Evolutionary conservation across 1,140 invertebrate genomes (phyloP), one percentile per base, ranked within the genome.

Genomic region (Cyclina sinensis): DNA sequence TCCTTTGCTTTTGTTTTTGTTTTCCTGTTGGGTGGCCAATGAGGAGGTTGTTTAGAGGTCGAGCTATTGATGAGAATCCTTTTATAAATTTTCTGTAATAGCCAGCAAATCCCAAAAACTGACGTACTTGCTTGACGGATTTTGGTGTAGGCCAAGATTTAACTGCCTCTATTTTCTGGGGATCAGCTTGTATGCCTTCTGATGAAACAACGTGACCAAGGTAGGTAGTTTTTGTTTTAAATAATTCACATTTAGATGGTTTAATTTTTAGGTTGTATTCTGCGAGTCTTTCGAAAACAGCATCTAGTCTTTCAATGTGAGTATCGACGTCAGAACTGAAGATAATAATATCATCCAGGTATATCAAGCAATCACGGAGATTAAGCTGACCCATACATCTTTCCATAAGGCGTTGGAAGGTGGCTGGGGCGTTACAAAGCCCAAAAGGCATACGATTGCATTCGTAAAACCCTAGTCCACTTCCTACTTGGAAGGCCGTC

Each of bases 1-100:
- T 30, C 16, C n/a, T n/a, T n/a, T n/a, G n/a, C n/a, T 48, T 54
- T 81, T 88, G 37, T 35, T 59, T 16, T 57, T 43, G 37, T 57
- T 57, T 57, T 62, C 74, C 83, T 27, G 70, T 82, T 5, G 46
- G 21, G 9, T 82, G 35, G 14, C 51, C 51, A 2, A 83, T 87
- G 24, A 91, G 88, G 14, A 94, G 54, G 9, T 89, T 51, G n/a
- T 70, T 91, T 14, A 93, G 70, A 16, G 90, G 92, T 62, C 57
- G 54, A 35, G 91, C 91, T 32, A 93, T 92, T 16, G 87, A 85
- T 0, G 92, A 70, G 79, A 89, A 94, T n/a, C 89, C 74, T 92
- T 87, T 92, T 30, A 96, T 93, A 86, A 95, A 96, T 78, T 92
- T 89, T 5, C 94, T 54, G 82, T 95, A 94, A 82, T 95, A 78